Conservation (phyloP, 1,140 invertebrate genomes). For the Calephelis nemesis region DNA sequence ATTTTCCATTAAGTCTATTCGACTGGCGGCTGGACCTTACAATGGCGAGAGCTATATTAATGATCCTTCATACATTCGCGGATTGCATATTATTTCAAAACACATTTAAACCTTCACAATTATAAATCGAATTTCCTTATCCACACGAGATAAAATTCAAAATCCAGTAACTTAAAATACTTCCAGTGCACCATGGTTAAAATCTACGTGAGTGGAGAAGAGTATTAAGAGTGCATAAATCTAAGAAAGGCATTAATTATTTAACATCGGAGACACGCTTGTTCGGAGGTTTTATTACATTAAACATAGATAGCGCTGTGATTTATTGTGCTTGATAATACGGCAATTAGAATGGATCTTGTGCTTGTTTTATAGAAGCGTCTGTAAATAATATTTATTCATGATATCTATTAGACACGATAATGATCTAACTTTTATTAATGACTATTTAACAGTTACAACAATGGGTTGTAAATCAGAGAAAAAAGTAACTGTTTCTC, state of each 20-base stretch:
- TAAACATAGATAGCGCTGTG: conserved; percentile 52
- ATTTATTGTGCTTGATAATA: conserved; percentile 54
- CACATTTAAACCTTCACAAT: conserved; percentile 12
- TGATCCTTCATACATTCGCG: conserved; percentile 20
- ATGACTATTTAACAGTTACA: background rate
- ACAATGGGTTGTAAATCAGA: too few relatives aligned
- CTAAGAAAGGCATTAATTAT: conserved; percentile 54
- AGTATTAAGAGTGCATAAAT: conserved; percentile 66
- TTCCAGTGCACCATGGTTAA: background rate
- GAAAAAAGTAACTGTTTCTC: too few relatives aligned
- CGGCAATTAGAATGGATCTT: conserved; percentile 8
- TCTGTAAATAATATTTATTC: background rate
- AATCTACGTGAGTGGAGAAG: conserved; percentile 36
- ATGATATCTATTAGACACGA: background rate
- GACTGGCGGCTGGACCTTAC: background rate
- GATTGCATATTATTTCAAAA: conserved; percentile 25
- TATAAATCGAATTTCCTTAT: conserved; percentile 22
- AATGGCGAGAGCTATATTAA: conserved; percentile 20
- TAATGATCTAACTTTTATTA: conserved; percentile 1
- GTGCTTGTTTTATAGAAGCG: background rate
- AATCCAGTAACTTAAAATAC: background rate
- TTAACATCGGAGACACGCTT: conserved; percentile 35
- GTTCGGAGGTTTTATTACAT: conserved; percentile 56
- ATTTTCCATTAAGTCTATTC: conserved; percentile 7
- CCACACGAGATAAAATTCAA: conserved; percentile 27